phyloP scores from a whole-genome alignment of 1,140 invertebrate species.

The Melipona quadrifasciata region DNA sequence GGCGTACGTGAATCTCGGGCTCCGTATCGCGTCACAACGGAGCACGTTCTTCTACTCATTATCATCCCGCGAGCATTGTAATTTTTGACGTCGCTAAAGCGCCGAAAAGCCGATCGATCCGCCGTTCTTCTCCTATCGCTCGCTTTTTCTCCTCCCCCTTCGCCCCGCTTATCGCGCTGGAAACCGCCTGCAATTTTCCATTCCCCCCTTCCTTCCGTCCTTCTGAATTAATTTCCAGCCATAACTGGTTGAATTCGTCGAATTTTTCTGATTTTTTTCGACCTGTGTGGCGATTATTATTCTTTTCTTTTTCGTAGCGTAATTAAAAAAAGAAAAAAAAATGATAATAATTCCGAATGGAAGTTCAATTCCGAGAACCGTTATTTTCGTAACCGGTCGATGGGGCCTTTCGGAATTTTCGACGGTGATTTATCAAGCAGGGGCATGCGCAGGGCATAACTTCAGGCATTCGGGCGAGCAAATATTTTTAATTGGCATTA shows the following conservation, averaged over 20 bases:
- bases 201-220: too few species aligned
- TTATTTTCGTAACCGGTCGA: not conserved
- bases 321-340: not conserved
- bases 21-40: constrained; percentile 48
- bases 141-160: not conserved
- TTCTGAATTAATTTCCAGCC: not conserved
- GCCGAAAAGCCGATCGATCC: not conserved
- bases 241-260: not conserved
- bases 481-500: not conserved
- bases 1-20: constrained; percentile 61
- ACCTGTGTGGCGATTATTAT: not conserved
- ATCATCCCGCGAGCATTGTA: constrained; percentile 48
- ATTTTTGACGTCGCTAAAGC: constrained; percentile 41
- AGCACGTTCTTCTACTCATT: constrained; percentile 52
- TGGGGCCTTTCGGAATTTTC: not conserved
- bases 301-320: not conserved
- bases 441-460: not conserved
- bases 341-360: too few species aligned
- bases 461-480: not conserved
- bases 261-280: not conserved
- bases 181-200: not conserved
- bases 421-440: not conserved
- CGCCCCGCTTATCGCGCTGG: too few species aligned
- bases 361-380: too few species aligned
- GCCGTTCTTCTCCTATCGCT: not conserved